A percentile compares a stretch with the other conserved stretches of the same genome.
Conservation (phyloP, 2,888 invertebrate species). For the Euplexia lucipara region DNA sequence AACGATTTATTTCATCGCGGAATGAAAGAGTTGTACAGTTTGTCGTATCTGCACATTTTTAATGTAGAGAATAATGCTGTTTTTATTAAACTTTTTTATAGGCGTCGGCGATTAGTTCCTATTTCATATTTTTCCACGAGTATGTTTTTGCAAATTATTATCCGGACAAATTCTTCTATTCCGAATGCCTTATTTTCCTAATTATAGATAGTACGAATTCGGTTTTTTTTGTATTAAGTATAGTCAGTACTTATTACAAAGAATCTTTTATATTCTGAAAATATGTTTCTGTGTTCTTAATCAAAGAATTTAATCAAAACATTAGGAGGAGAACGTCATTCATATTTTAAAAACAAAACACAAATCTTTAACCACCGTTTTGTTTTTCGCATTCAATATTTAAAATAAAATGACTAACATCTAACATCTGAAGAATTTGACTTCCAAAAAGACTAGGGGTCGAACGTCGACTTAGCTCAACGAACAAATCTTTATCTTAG, state of each 20-base stretch:
- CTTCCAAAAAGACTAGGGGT: conserved; percentile 39
- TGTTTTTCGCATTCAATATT: conserved; percentile 13
- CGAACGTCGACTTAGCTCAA: neutral
- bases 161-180: no score
- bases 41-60: neutral
- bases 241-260: no score
- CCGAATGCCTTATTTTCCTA: no score
- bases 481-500: conserved; percentile 42
- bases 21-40: conserved; percentile 12
- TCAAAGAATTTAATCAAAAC: conserved; percentile 9
- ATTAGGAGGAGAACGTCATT: neutral
- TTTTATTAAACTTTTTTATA: no score
- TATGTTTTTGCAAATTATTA: no score
- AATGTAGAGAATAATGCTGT: neutral
- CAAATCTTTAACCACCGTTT: neutral
- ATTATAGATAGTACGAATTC: no score
- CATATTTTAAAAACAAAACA: neutral
- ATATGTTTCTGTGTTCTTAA: neutral
- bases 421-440: conserved; percentile 30
- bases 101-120: no score
- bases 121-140: no score
- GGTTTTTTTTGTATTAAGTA: no score
- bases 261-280: no score
- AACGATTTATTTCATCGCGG: neutral
- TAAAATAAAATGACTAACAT: neutral